Percentiles rank a stretch among this genome's conserved stretches.
These are phyloP conservation scores for Dynastes hyllus DNA, from an alignment of 2,888 invertebrate genomes.

Conservation along the genomic window DNA sequence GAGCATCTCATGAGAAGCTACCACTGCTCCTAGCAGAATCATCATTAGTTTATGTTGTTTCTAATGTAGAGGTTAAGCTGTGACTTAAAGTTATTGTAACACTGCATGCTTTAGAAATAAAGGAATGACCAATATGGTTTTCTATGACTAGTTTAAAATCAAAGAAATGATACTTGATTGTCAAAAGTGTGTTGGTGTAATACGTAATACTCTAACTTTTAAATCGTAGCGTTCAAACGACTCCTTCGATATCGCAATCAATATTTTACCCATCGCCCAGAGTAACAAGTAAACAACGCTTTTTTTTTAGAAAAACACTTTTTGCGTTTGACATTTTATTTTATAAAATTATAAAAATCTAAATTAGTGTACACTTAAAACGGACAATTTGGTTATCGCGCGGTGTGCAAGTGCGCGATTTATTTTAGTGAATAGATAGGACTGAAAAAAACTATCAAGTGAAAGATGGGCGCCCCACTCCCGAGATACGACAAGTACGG, in stretches of 20 bases:
- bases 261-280: slow-evolving; percentile 27
- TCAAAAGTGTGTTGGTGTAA: too few species aligned
- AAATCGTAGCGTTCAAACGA: not conserved
- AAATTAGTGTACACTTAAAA: slow-evolving; percentile 44
- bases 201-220: too few species aligned
- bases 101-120: too few species aligned
- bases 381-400: slow-evolving; percentile 11
- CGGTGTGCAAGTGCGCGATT: slow-evolving; percentile 34
- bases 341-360: not conserved
- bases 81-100: too few species aligned
- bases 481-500: slow-evolving; percentile 60
- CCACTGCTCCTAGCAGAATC: too few species aligned
- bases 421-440: slow-evolving; percentile 37
- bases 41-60: too few species aligned
- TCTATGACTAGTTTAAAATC: too few species aligned
- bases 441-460: slow-evolving; percentile 26
- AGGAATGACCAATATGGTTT: too few species aligned
- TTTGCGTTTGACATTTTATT: slow-evolving; percentile 35
- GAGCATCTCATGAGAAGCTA: too few species aligned
- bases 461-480: slow-evolving; percentile 58
- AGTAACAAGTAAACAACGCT: slow-evolving; percentile 30
- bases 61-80: too few species aligned
- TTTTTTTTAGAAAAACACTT: slow-evolving; percentile 37
- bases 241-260: not conserved
- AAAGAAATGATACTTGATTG: too few species aligned